Evolutionary conservation across 2,113 vertebrate species (phyloP).

Genomic region (Nycticryphes semicollaris): DNA sequence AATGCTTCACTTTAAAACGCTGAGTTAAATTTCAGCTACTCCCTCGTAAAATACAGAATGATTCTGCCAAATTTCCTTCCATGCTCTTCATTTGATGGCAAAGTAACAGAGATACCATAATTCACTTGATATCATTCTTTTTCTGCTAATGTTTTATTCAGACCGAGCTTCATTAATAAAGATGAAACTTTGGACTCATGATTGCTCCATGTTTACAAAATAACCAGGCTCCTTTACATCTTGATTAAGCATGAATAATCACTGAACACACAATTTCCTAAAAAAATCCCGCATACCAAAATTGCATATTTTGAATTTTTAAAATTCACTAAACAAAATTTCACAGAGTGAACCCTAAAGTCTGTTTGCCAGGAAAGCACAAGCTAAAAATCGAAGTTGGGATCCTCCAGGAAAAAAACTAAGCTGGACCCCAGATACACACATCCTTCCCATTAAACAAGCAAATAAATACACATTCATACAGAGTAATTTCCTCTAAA

Average conservation of each 20-base stretch:
- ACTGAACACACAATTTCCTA: slow-evolving; percentile 29
- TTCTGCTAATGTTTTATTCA: slow-evolving; percentile 60
- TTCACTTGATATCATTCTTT: slow-evolving; percentile 45
- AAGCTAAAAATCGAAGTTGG: slow-evolving; percentile 29
- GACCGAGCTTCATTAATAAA: slow-evolving; percentile 62
- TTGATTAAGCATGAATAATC: slow-evolving; percentile 25
- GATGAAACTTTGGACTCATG: slow-evolving; percentile 69
- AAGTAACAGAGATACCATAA: slow-evolving; percentile 31
- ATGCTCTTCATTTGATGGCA: neutral
- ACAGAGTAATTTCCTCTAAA: slow-evolving; percentile 20
- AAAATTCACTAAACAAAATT: slow-evolving; percentile 49
- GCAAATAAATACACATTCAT: slow-evolving; percentile 32
- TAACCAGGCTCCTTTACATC: slow-evolving; percentile 58
- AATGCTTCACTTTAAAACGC: neutral
- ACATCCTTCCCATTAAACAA: slow-evolving; percentile 21
- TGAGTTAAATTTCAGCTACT: neutral
- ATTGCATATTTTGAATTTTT: slow-evolving; percentile 58
- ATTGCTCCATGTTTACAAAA: slow-evolving; percentile 72
- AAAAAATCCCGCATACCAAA: slow-evolving; percentile 48
- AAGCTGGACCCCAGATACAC: neutral
- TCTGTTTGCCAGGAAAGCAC: slow-evolving; percentile 55
- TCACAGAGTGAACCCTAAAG: slow-evolving; percentile 55
- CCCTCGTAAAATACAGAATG: neutral
- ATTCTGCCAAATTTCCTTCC: neutral
- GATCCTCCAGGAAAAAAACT: neutral